Evolutionary conservation across 2,888 invertebrate species (phyloP).

Genomic region (Chaetoderma sp.): DNA sequence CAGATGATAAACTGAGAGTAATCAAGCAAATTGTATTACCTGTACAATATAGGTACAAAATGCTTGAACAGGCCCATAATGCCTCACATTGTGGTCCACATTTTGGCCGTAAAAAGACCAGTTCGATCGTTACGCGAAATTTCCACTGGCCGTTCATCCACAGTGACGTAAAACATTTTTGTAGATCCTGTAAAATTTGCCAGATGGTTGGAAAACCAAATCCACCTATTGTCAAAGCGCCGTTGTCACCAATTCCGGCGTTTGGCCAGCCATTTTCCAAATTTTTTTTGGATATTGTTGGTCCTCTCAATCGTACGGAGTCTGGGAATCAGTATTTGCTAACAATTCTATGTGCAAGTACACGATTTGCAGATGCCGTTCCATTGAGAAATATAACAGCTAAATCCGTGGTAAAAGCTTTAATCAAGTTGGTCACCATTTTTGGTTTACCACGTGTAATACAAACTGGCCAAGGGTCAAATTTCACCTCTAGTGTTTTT

Average conservation of each 20-base stretch:
- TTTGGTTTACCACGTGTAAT: conserved; percentile 18
- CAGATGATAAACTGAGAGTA: no score
- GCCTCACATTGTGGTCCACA: no score
- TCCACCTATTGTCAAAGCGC: not conserved
- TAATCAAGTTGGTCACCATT: conserved; percentile 4
- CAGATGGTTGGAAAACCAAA: conserved; percentile 14
- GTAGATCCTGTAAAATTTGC: conserved; percentile 16
- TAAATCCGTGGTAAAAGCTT: not conserved
- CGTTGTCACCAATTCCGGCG: conserved; percentile 14
- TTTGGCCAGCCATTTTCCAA: conserved; percentile 15
- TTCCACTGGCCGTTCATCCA: conserved; percentile 11
- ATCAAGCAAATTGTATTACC: no score
- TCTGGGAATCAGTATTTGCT: conserved; percentile 12
- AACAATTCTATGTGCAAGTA: conserved; percentile 16
- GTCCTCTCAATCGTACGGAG: conserved; percentile 15
- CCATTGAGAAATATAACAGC: conserved; percentile 16
- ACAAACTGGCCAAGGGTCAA: conserved; percentile 17
- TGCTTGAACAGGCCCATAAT: no score
- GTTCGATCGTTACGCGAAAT: no score
- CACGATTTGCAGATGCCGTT: conserved; percentile 19
- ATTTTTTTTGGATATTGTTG: conserved; percentile 7
- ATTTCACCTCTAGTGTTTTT: conserved; percentile 16
- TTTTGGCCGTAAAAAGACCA: no score
- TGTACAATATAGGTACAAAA: not conserved
- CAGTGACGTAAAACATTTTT: conserved; percentile 10